Evolutionary conservation across 2,888 invertebrate species (phyloP), one percentile per base, ranked within the genome.

Genomic region (Parasteatoda lunata): DNA sequence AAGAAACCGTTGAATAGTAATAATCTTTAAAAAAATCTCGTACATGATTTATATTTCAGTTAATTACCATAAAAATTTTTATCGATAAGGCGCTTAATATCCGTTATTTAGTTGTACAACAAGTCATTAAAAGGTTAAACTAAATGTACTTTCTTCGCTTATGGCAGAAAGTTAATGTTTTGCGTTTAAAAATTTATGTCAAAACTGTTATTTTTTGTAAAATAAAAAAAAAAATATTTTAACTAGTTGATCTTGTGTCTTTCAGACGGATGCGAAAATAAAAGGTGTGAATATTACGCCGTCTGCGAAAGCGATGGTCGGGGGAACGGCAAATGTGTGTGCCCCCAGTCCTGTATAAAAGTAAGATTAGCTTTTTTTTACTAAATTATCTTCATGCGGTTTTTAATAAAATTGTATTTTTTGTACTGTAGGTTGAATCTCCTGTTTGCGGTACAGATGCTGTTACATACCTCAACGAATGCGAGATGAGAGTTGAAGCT

Each of bases 391-490:
- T 15, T n/a, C 5, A 68, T 4, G 8, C 15, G 15, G 45, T 15
- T 9, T 30, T 4, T 7, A 15, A 30, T 30, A 9, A 4, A 68
- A n/a, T 83, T 70, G 49, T 71, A 47, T 49, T 48, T 11, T 0
- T 59, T 59, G 59, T 59, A 59, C 59, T 59, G 30, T 7, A 59
- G 86, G 72, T 87, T 5, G 89, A 89, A 15, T 73, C 88, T 9
- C 73, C 73, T 45, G 88, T 89, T 9, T 89, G 89, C 68, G 89
- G 89, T 3, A 77, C 81, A 6, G 97, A 98, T 92, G 96, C 96
- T 59, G 94, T 95, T 90, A 96, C 96, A 48, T 97, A 97, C 93
- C 93, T 94, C 90, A 96, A 95, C 92, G 96, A 96, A 92, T 98
- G 97, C 92, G 95, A 96, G 91, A 93, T 97, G 90, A 94, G 95